Percentiles rank a stretch among this genome's conserved stretches.
These are phyloP conservation scores for Pristiophorus japonicus DNA, from an alignment of 2,113 vertebrate genomes.

Conservation along the genomic window DNA sequence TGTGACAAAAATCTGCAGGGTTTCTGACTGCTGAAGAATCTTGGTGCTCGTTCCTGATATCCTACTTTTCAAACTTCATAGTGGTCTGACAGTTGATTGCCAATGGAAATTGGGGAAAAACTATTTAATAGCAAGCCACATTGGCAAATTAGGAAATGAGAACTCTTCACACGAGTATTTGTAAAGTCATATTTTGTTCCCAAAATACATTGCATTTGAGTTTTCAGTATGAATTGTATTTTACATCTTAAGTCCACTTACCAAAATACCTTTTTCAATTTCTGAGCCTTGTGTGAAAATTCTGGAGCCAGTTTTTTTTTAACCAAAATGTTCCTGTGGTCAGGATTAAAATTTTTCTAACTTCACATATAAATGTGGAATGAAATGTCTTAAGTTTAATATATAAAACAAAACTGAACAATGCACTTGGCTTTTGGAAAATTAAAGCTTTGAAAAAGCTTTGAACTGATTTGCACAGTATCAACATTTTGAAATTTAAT, in stretches of 20 bases:
- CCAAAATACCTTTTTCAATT: neutral
- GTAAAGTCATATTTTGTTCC: neutral
- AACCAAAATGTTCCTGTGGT: neutral
- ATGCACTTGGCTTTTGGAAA: constrained; percentile 21
- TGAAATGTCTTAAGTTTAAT: constrained; percentile 17
- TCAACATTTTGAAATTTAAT: neutral
- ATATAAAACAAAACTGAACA: neutral
- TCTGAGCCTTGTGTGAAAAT: neutral
- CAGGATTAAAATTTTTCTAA: neutral
- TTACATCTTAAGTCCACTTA: neutral
- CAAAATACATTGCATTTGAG: neutral
- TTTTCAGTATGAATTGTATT: too few species aligned
- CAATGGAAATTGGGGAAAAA: neutral
- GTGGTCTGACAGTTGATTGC: neutral
- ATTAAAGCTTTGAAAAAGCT: neutral
- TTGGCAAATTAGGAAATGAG: neutral
- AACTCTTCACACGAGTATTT: neutral
- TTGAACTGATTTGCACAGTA: neutral
- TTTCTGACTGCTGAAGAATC: neutral
- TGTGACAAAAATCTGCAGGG: neutral
- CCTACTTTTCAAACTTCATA: neutral
- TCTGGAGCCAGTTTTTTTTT: neutral
- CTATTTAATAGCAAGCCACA: neutral
- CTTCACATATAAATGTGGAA: neutral
- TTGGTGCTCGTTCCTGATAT: neutral